Percentiles rank a stretch among this genome's conserved stretches.
phyloP scores from a whole-genome alignment of 2,797 vertebrate species.

The Mastacembelus armatus region DNA sequence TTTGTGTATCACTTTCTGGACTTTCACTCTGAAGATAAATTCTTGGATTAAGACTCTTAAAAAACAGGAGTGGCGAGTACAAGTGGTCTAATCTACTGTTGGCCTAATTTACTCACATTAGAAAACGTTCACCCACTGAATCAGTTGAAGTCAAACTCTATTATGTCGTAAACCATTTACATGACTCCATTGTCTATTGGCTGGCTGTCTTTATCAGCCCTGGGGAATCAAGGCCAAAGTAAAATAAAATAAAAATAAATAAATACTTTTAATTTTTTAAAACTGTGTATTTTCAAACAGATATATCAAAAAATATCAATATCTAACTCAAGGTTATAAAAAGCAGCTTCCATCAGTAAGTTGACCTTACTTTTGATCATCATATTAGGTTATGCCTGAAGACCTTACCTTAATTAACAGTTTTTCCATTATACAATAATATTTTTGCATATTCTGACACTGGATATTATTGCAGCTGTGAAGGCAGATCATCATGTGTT shows the following conservation, averaged over 20 bases:
- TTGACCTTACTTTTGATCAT: conserved; percentile 6
- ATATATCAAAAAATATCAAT: neutral
- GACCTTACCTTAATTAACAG: no score
- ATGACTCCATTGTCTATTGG: conserved; percentile 13
- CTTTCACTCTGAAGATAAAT: conserved; percentile 1
- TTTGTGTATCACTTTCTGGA: neutral
- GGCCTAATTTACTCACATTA: conserved; percentile 13
- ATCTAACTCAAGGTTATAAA: neutral
- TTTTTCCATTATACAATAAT: conserved; percentile 9
- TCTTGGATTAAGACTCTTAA: neutral
- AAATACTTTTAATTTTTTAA: no score
- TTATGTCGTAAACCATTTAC: conserved; percentile 21
- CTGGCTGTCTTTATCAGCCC: conserved; percentile 36
- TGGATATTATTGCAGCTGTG: conserved; percentile 26
- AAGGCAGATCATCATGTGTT: conserved; percentile 26
- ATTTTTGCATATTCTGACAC: conserved; percentile 30
- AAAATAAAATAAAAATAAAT: no score
- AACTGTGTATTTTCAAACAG: conserved; percentile 1
- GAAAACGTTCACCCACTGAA: conserved; percentile 17
- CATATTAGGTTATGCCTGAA: neutral
- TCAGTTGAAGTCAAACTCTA: conserved; percentile 6
- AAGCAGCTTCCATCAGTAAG: neutral
- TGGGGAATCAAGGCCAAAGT: conserved; percentile 2
- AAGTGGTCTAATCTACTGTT: neutral
- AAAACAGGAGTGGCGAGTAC: neutral